Conservation (phyloP, 2,113 vertebrate species). For the Apodemus speciosus region DNA sequence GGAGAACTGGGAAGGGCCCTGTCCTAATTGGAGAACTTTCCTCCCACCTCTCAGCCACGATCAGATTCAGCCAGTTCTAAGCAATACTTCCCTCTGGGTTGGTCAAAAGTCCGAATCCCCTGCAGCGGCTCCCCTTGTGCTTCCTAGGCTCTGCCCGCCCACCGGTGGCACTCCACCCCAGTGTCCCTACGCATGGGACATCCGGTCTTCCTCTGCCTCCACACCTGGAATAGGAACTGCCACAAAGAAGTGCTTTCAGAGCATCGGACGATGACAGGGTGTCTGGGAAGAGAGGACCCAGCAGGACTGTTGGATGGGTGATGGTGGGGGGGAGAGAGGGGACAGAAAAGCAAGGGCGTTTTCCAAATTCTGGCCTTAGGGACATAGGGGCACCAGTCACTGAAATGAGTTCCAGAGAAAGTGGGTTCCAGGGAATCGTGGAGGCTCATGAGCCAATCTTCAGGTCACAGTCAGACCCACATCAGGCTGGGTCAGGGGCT, state of each 20-base stretch:
- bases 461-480: neutral
- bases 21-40: neutral
- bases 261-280: neutral
- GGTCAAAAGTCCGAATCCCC: neutral
- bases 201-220: neutral
- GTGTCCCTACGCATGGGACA: no score
- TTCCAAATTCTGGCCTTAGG: neutral
- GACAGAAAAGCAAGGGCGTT: neutral
- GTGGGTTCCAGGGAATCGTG: neutral
- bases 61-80: neutral
- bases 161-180: rapidly evolving
- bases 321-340: neutral
- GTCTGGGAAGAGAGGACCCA: neutral
- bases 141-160: neutral
- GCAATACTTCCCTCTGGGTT: neutral
- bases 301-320: neutral
- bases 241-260: neutral
- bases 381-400: neutral
- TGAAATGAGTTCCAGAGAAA: neutral
- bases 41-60: neutral
- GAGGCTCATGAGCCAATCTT: no score
- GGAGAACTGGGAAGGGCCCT: neutral
- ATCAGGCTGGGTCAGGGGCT: neutral
- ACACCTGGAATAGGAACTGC: neutral
- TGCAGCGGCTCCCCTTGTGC: neutral